A percentile compares a stretch with the other conserved stretches of the same genome.
These are phyloP conservation scores for Dendrocopos noguchii DNA, from an alignment of 2,113 vertebrate genomes.

Conservation along the genomic window DNA sequence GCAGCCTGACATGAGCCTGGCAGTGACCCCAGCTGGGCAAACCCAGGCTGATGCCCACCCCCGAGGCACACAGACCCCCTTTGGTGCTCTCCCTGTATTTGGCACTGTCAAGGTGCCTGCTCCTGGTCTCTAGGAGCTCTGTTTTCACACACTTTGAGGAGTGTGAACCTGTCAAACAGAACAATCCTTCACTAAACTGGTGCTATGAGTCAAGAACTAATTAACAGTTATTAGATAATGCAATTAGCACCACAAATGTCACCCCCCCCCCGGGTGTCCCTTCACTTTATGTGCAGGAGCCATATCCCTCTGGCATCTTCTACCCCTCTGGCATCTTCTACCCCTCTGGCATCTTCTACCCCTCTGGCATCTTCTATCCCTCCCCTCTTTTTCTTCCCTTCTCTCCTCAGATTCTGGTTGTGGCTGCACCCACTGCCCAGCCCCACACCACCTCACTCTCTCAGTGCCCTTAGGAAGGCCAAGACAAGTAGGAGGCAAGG, in stretches of 20 bases:
- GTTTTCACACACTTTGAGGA: background rate
- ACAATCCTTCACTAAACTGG: background rate
- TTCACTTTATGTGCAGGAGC: background rate
- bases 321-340: background rate
- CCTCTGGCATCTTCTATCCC: background rate
- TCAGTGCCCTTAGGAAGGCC: background rate
- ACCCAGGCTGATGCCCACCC: background rate
- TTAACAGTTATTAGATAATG: conserved; percentile 58
- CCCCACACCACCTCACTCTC: background rate
- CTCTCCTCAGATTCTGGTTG: background rate
- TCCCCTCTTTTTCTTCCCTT: background rate
- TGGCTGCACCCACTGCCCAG: background rate
- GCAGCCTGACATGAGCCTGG: background rate
- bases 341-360: background rate
- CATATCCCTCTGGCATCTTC: background rate
- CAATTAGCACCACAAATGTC: conserved; percentile 39
- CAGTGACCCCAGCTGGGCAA: rapidly evolving
- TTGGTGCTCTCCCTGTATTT: background rate
- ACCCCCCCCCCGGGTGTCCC: background rate
- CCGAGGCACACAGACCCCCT: background rate
- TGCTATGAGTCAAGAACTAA: conserved; percentile 45
- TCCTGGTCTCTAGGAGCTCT: background rate
- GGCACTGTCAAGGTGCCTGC: background rate
- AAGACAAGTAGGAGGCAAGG: background rate
- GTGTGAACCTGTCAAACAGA: conserved; percentile 47